Conservation (phyloP, 2,797 vertebrate genomes). For the Picus viridis region DNA sequence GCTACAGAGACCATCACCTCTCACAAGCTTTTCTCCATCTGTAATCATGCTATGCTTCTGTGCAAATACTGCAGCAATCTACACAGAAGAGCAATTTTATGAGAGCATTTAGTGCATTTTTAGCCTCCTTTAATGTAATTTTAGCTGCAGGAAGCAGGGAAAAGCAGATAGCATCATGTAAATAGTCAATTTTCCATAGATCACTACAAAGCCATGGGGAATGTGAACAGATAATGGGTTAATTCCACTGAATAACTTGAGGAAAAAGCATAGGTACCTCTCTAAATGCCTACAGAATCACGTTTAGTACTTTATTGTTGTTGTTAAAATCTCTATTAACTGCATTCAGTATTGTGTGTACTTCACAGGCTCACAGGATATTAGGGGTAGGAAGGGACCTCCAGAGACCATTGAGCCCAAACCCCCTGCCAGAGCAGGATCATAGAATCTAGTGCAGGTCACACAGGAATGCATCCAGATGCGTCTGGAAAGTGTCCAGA, state of each 20-base stretch:
- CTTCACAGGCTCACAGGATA: not conserved
- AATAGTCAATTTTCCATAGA: slow-evolving; percentile 2
- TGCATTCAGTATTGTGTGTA: not conserved
- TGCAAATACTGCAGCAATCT: slow-evolving; percentile 14
- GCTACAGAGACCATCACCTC: not conserved
- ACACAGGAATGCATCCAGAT: too few relatives aligned
- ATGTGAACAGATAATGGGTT: not conserved
- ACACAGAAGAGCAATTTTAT: slow-evolving; percentile 22
- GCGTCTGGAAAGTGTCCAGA: too few relatives aligned
- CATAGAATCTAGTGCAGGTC: too few relatives aligned
- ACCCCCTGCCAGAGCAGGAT: too few relatives aligned
- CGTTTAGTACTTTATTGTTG: not conserved
- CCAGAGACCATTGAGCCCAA: too few relatives aligned
- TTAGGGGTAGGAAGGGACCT: too few relatives aligned
- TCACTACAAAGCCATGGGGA: slow-evolving; percentile 4
- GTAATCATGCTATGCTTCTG: not conserved
- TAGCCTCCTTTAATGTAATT: slow-evolving; percentile 1
- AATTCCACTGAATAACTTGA: not conserved
- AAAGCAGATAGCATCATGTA: not conserved
- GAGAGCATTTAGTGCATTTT: slow-evolving; percentile 6
- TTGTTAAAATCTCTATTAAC: not conserved
- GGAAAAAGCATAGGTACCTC: not conserved
- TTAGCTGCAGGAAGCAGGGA: slow-evolving; percentile 22
- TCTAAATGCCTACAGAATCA: not conserved
- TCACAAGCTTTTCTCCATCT: not conserved